phyloP scores from a whole-genome alignment of 2,888 invertebrate genomes.

The Argyresthia albistria region DNA sequence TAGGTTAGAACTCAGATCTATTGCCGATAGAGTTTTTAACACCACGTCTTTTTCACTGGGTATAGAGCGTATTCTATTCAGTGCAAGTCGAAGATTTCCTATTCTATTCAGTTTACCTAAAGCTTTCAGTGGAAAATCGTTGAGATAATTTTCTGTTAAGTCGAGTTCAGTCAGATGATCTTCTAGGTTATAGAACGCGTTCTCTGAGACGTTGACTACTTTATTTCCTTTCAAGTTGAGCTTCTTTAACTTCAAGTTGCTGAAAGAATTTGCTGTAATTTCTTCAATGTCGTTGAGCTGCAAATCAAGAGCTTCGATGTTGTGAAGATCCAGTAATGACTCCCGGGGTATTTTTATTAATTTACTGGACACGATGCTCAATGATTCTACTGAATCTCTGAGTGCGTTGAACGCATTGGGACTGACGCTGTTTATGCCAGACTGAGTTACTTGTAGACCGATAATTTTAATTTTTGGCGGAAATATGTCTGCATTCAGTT shows the following conservation, averaged over 20 bases:
- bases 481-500: conserved; percentile 82
- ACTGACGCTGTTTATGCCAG: conserved; percentile 78
- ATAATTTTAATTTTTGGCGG: conserved; percentile 78
- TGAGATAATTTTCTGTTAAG: conserved; percentile 89
- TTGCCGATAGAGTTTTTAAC: conserved; percentile 79
- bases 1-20: conserved; percentile 90
- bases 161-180: conserved; percentile 85
- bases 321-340: conserved; percentile 78
- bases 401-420: conserved; percentile 79
- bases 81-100: conserved; percentile 80
- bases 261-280: conserved; percentile 88
- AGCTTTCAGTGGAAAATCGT: conserved; percentile 84
- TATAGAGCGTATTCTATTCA: conserved; percentile 86
- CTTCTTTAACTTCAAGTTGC: conserved; percentile 84
- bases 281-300: conserved; percentile 90
- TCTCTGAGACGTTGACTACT: conserved; percentile 84
- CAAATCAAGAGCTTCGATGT: conserved; percentile 83
- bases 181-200: conserved; percentile 86
- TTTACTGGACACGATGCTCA: conserved; percentile 84
- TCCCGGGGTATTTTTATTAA: conserved; percentile 83
- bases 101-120: conserved; percentile 82
- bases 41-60: conserved; percentile 81
- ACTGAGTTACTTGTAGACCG: conserved; percentile 85
- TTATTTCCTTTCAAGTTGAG: conserved; percentile 89
- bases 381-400: conserved; percentile 79